These are phyloP conservation scores for Apis mellifera DNA, from an alignment of 1,140 invertebrate genomes.

Conservation along the genomic window Amel_HAv3.1 CM009937.2:10980501-10981000, in stretches of 20 bases:
- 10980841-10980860: background rate
- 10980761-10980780: background rate
- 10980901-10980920: background rate
- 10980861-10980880: background rate
- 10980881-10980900: slow-evolving; percentile 6
- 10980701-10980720: slow-evolving; percentile 2
- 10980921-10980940: slow-evolving; percentile 22
- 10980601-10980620: slow-evolving; percentile 24
- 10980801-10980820: background rate
- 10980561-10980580: slow-evolving; percentile 26
- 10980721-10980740: background rate
- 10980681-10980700: background rate
- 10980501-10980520: slow-evolving; percentile 39
- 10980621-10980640: slow-evolving; percentile 1
- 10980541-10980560: slow-evolving; percentile 55
- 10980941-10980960: background rate
- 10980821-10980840: background rate
- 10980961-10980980: slow-evolving; percentile 28
- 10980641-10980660: background rate
- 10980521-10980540: slow-evolving; percentile 51
- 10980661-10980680: background rate
- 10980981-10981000: slow-evolving; percentile 32
- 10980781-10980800: background rate
- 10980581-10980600: slow-evolving; percentile 70
- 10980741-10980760: background rate